Conservation (phyloP, 2,888 invertebrate genomes). For the Steinernema hermaphroditum region DNA sequence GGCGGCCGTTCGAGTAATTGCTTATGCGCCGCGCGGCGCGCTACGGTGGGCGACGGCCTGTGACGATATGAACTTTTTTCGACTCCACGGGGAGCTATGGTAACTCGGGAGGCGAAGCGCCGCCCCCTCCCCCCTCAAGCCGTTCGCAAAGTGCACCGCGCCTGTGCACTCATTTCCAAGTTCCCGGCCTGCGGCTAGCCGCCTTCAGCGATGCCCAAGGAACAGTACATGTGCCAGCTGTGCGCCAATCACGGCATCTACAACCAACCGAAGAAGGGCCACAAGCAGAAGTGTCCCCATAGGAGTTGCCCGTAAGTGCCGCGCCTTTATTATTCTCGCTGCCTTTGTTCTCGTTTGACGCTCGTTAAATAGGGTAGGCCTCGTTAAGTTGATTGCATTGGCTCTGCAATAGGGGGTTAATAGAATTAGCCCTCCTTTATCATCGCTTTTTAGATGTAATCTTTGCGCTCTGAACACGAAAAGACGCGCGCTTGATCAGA, state of each 20-base stretch:
- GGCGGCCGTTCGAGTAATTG: conserved; percentile 9
- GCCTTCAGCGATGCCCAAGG: conserved; percentile 59
- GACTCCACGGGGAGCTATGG: conserved; percentile 11
- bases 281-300: conserved; percentile 65
- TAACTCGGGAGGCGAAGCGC: neutral
- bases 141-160: neutral
- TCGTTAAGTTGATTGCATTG: conserved; percentile 25
- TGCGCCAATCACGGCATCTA: conserved; percentile 66
- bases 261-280: conserved; percentile 66
- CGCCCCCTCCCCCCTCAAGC: neutral
- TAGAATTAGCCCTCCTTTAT: neutral
- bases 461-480: conserved; percentile 62
- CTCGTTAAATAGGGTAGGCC: neutral
- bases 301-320: conserved; percentile 59
- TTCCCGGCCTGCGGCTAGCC: neutral
- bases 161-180: neutral
- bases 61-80: neutral
- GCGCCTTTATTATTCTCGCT: conserved; percentile 23
- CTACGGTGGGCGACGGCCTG: neutral
- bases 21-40: neutral
- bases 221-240: conserved; percentile 66
- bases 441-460: conserved; percentile 46
- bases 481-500: conserved; percentile 62
- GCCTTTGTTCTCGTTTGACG: conserved; percentile 30
- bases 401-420: neutral